These are phyloP conservation scores for Campylorhamphus procurvoides DNA, from an alignment of 2,113 vertebrate species.

Conservation along the genomic window DNA sequence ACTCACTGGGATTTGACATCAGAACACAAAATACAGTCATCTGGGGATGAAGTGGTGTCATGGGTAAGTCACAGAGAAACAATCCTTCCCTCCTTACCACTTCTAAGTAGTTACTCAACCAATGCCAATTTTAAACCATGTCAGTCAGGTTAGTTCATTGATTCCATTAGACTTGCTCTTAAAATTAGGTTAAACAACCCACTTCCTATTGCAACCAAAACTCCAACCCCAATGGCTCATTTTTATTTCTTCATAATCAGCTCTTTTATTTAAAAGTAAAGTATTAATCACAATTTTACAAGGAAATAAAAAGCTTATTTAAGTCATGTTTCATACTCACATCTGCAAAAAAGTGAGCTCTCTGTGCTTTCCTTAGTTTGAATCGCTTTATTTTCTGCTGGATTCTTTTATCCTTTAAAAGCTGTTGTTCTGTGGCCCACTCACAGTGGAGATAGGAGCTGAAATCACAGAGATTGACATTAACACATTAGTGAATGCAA, in stretches of 20 bases:
- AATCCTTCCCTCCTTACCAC: background rate
- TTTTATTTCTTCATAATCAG: background rate
- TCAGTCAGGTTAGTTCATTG: background rate
- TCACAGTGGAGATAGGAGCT: constrained; percentile 99
- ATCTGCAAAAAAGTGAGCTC: constrained; percentile 97
- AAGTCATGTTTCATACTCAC: constrained; percentile 80
- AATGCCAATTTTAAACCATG: background rate
- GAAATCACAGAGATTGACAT: constrained; percentile 47
- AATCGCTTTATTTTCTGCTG: constrained; percentile 99
- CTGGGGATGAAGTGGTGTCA: background rate
- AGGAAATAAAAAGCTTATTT: background rate
- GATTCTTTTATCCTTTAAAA: constrained; percentile 98
- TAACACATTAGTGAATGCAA: constrained; percentile 23
- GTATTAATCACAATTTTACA: background rate
- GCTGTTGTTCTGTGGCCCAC: constrained; percentile 96
- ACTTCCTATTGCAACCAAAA: background rate
- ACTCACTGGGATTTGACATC: background rate
- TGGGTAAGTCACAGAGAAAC: background rate
- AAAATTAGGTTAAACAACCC: background rate
- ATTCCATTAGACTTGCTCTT: background rate
- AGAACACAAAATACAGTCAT: background rate
- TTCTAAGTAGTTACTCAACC: background rate
- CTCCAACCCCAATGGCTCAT: background rate
- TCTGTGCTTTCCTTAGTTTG: constrained; percentile 96
- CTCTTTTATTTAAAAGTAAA: background rate